Evolutionary conservation across 2,888 invertebrate genomes (phyloP).

Genomic region (Lissonota sp.): DNA sequence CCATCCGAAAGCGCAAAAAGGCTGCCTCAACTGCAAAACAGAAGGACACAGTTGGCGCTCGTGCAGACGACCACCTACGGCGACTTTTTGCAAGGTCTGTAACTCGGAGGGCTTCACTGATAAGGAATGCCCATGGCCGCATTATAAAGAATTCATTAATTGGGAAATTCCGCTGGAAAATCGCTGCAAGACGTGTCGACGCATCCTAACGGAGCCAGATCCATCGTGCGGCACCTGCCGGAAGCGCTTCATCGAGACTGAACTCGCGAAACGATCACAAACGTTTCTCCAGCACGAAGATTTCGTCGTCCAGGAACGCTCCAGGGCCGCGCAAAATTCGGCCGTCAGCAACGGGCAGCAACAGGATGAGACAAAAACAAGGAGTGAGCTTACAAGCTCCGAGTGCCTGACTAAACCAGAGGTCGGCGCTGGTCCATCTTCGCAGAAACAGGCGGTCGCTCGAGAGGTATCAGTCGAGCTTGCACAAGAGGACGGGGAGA

Average conservation of each 20-base stretch:
- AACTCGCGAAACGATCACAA: background rate
- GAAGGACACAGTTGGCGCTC: conserved; percentile 24
- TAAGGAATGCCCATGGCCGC: conserved; percentile 10
- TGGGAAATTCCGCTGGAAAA: background rate
- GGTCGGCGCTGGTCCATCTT: background rate
- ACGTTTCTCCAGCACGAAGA: too few species aligned
- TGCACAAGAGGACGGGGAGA: too few species aligned
- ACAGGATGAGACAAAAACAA: too few species aligned
- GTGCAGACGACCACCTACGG: background rate
- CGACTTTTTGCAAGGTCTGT: background rate
- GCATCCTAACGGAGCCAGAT: conserved; percentile 3
- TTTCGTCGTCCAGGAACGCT: too few species aligned
- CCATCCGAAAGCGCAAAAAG: conserved; percentile 10
- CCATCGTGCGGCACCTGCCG: background rate
- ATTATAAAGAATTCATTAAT: conserved; percentile 15
- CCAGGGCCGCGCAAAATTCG: too few species aligned
- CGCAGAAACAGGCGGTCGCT: background rate
- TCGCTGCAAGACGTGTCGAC: conserved; percentile 12
- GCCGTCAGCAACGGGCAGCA: background rate
- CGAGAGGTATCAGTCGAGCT: background rate
- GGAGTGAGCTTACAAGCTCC: too few species aligned
- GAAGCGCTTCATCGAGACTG: background rate
- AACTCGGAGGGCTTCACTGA: conserved; percentile 5
- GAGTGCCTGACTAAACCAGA: too few species aligned
- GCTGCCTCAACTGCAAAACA: conserved; percentile 1